Percentiles rank a stretch among this genome's conserved stretches.
Evolutionary conservation across 2,797 vertebrate species (phyloP).

Genomic region (Squalus acanthias): DNA sequence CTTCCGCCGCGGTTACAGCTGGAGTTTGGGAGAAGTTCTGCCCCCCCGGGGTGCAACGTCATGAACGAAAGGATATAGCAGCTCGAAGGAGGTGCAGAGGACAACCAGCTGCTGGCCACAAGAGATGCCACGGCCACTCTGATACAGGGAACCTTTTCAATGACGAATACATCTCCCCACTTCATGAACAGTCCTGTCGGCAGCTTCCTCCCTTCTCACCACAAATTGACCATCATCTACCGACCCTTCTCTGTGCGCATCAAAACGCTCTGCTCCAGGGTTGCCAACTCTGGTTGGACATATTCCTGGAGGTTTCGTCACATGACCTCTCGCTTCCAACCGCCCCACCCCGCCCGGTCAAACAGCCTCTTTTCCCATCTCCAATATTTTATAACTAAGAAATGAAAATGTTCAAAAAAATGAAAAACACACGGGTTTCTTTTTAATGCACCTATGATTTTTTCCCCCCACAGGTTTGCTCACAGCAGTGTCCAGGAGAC

Average conservation of each 20-base stretch:
- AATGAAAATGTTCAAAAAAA: not conserved
- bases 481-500: not conserved
- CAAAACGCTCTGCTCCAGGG: not conserved
- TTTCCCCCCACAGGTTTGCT: not conserved
- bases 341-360: not conserved
- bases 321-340: no score
- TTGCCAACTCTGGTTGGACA: not conserved
- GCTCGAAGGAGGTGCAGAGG: not conserved
- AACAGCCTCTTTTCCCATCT: not conserved
- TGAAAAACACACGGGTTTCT: not conserved
- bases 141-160: not conserved
- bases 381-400: not conserved
- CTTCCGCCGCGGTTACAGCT: not conserved
- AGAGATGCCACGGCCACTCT: not conserved
- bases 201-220: not conserved
- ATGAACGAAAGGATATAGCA: not conserved
- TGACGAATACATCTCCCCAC: not conserved
- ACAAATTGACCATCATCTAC: not conserved
- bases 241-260: not conserved
- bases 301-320: not conserved
- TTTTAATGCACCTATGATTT: not conserved
- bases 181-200: not conserved
- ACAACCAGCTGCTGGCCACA: not conserved
- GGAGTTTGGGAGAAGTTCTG: not conserved
- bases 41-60: not conserved